Percentiles rank a stretch among this genome's conserved stretches.
Conservation (phyloP, 92 coral and sea anemone genomes). For the Bergia puertoricense region DNA sequence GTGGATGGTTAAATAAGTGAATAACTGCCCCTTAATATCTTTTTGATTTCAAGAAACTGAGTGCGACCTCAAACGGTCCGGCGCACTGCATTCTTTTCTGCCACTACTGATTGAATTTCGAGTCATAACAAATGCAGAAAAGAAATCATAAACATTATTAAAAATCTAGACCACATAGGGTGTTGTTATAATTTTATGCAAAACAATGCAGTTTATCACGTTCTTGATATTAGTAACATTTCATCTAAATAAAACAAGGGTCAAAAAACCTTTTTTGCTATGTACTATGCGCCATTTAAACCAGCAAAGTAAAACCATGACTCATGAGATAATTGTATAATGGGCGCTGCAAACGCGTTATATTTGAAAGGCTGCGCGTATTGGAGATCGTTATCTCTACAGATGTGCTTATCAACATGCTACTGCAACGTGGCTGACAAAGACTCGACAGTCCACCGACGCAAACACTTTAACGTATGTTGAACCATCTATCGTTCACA, state of each 20-base stretch:
- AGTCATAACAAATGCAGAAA: slow-evolving; percentile 42
- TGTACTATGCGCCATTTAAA: not conserved
- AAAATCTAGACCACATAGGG: slow-evolving; percentile 42
- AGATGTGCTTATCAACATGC: slow-evolving; percentile 39
- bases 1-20: not conserved
- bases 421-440: slow-evolving; percentile 30
- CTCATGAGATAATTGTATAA: not conserved
- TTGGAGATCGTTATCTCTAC: slow-evolving; percentile 19
- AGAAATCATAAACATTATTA: slow-evolving; percentile 45
- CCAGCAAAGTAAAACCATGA: not conserved
- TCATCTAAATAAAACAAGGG: not conserved
- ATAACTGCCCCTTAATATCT: not conserved
- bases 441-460: not conserved
- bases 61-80: not conserved
- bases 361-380: not conserved
- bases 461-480: not conserved
- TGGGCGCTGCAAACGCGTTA: not conserved
- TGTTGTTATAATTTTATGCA: slow-evolving; percentile 27
- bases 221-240: not conserved
- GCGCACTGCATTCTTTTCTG: not conserved
- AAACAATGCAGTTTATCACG: slow-evolving; percentile 11
- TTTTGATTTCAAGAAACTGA: not conserved
- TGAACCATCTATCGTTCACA: not conserved
- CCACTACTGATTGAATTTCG: not conserved
- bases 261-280: not conserved